Evolutionary conservation across 1,140 invertebrate genomes (phyloP), one percentile per base, ranked within the genome.

Genomic region (Holcopasites calliopsidis): DNA sequence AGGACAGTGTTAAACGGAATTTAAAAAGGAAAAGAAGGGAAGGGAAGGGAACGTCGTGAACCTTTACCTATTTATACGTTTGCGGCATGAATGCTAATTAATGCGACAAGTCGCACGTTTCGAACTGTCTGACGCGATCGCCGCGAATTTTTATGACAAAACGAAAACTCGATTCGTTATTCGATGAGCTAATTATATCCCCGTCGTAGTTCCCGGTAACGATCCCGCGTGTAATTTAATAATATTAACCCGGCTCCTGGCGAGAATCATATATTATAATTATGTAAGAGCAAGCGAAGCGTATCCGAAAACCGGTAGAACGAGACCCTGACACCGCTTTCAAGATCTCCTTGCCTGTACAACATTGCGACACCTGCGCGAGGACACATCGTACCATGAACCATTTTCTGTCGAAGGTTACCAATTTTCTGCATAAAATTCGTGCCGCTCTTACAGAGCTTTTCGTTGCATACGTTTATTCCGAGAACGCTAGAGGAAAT

Each of bases 271-370:
- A 38, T 23, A 26, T 52, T 52, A 26, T n/a, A 66, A 52, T 66
- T 50, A 66, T 38, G 23, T 52, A 52, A 65, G 62, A 38, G 35
- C 16, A 38, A 52, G 18, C 31, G 47, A 52, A 35, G 33, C 33
- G 33, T 52, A 5, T 52, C 5, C 33, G 52, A 66, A 66, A 66
- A 66, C 47, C 64, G 47, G 62, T 66, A 66, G 35, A 52, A 52
- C 47, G 47, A 66, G 47, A 52, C 33, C 47, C 10, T 66, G 64
- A 66, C 64, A 66, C 10, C 16, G 31, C 47, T 66, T 66, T 66
- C 23, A 11, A 10, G 2, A 66, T 66, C 33, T n/a, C n/a, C 18
- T n/a, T 49, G 42, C 11, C n/a, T 3, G 10, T n/a, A 33, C 6
- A 21, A 21, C 3, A 4, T n/a, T 44, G 16, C 13, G 21, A 62